Base-by-base conservation (phyloP, 2,797 vertebrate genomes). In the Falco peregrinus region DNA sequence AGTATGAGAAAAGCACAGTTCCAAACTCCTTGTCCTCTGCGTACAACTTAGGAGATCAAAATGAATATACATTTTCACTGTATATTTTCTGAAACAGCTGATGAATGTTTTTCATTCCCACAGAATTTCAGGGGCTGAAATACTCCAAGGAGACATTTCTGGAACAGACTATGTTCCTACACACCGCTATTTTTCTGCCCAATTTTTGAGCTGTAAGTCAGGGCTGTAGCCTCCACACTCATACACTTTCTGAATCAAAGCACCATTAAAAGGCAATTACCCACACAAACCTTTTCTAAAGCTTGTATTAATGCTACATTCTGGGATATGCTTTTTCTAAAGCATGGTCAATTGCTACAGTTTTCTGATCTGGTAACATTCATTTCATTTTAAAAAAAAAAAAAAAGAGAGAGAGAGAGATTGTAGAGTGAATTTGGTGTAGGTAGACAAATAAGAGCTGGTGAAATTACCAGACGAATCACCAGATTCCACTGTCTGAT, bases 51-150 rank as follows among this genome's bases (percentile, higher is more conserved):
- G 16, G 13, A 90, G 13, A 71, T 83, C 84, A 83, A 87, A 92
- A 69, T 22, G 19, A 88, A 96, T 54, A 47, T 92, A 88, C 41
- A 61, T 89, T 92, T 69, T 85, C 65, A 71, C 53, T 80, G n/a
- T 63, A 53, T 13, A n/a, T 93, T 93, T 94, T 81, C 75, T 85
- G 64, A 87, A 95, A 83, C 13, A 91, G 64, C 9, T 83, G 64
- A 89, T 56, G 24, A 71, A 77, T 50, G 67, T 89, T 80, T 92
- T 87, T 84, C 39, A 63, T 89, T 96, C 54, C 18, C 65, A 82
- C 63, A 70, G 54, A 93, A 87, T 79, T 94, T 84, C 67, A 74
- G 51, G 31, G 28, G 10, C 41, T 67, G 45, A 87, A 95, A 92
- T 84, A 79, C 56, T 70, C 76, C 9, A 69, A 90, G 31, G 54